A percentile compares a stretch with the other conserved stretches of the same genome.
phyloP scores from a whole-genome alignment of 1,140 invertebrate genomes.

The Drosophila sulfurigaster region DNA sequence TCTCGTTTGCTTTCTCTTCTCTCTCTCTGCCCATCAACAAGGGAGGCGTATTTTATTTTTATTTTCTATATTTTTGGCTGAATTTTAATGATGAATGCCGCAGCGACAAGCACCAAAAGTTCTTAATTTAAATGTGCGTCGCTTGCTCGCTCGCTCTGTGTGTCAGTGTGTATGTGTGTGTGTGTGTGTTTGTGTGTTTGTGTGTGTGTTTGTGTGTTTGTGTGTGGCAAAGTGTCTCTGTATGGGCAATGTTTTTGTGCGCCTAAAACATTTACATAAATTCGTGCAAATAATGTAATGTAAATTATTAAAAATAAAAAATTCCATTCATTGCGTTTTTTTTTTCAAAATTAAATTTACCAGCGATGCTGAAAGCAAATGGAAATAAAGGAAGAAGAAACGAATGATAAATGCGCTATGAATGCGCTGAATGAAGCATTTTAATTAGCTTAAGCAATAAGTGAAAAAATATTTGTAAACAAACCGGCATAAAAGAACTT shows the following conservation, averaged over 20 bases:
- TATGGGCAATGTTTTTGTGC: constrained; percentile 6
- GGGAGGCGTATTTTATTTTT: constrained; percentile 45
- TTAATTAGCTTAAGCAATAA: constrained; percentile 6
- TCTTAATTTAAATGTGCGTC: constrained; percentile 36
- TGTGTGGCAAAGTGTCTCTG: constrained; percentile 12
- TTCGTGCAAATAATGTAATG: constrained; percentile 62
- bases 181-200: constrained; percentile 5
- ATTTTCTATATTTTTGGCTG: constrained; percentile 44
- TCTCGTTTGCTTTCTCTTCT: neutral
- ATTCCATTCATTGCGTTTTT: constrained; percentile 28
- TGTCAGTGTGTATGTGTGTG: constrained; percentile 7
- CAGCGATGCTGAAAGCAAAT: constrained; percentile 48
- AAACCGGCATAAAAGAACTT: neutral
- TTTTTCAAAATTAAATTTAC: constrained; percentile 47
- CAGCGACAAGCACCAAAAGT: constrained; percentile 46
- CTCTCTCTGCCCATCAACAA: neutral
- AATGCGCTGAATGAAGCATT: neutral
- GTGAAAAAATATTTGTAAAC: neutral
- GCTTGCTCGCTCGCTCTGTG: neutral
- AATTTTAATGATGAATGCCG: constrained; percentile 71
- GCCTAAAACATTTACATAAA: constrained; percentile 62
- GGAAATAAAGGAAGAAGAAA: neutral
- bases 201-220: constrained; percentile 3
- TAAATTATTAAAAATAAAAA: constrained; percentile 57
- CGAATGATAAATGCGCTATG: neutral